Conservation (phyloP, 2,888 invertebrate genomes). For the Podabrus alpinus region DNA sequence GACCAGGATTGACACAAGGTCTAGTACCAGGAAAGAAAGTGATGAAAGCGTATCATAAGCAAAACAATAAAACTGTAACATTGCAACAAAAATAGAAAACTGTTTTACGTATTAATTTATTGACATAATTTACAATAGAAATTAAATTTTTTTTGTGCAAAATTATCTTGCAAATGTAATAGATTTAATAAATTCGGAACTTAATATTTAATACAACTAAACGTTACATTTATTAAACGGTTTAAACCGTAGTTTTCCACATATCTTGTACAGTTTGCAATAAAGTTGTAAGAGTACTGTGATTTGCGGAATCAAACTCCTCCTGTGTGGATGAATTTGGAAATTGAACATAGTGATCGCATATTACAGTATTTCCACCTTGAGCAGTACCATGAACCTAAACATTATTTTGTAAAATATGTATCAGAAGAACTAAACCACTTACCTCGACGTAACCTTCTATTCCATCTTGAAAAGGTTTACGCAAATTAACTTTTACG, state of each 20-base stretch:
- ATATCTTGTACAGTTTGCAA: slow-evolving; percentile 36
- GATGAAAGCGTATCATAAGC: slow-evolving; percentile 74
- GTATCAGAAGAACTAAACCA: not conserved
- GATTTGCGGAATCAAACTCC: slow-evolving; percentile 36
- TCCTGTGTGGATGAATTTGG: slow-evolving; percentile 21
- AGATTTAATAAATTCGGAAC: too few species aligned
- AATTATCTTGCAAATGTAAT: not conserved
- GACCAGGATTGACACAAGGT: slow-evolving; percentile 77
- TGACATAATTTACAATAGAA: not conserved
- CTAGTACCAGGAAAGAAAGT: slow-evolving; percentile 85
- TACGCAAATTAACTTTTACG: slow-evolving; percentile 46
- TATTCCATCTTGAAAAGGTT: slow-evolving; percentile 42
- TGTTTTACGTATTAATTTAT: slow-evolving; percentile 47
- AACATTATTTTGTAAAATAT: slow-evolving; percentile 4
- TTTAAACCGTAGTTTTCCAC: slow-evolving; percentile 29
- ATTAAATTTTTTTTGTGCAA: not conserved
- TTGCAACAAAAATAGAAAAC: slow-evolving; percentile 1
- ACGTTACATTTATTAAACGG: too few species aligned
- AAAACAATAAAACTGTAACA: slow-evolving; percentile 51
- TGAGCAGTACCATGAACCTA: slow-evolving; percentile 41
- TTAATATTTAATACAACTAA: too few species aligned
- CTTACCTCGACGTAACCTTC: slow-evolving; percentile 51
- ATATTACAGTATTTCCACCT: slow-evolving; percentile 33
- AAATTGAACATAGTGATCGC: slow-evolving; percentile 38
- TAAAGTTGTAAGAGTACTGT: slow-evolving; percentile 35